phyloP scores from a whole-genome alignment of 2,113 vertebrate species.

The Macroglossus sobrinus region DNA sequence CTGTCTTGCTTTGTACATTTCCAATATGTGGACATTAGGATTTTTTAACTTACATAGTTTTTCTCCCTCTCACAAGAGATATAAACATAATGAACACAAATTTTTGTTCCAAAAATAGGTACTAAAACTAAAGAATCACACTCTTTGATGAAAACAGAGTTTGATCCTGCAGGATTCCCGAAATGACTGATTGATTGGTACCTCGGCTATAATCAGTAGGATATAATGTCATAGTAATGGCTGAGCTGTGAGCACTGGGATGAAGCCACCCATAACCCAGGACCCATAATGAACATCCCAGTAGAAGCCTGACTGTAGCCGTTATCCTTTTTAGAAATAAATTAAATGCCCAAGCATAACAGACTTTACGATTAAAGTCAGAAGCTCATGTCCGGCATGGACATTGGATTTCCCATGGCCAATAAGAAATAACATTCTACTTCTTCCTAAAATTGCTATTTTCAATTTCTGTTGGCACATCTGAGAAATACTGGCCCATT shows the following conservation, averaged over 20 bases:
- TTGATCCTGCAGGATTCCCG: not conserved
- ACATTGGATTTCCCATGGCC: slow-evolving; percentile 41
- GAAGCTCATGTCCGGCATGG: not conserved
- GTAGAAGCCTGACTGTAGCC: not conserved
- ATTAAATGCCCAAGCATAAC: slow-evolving; percentile 33
- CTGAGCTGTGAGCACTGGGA: not conserved
- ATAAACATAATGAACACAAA: not conserved
- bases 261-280: not conserved
- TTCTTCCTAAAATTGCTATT: slow-evolving; percentile 37
- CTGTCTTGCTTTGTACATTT: not conserved
- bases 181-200: slow-evolving; percentile 11
- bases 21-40: not conserved
- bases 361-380: slow-evolving; percentile 51
- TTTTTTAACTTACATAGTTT: not conserved
- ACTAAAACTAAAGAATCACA: not conserved
- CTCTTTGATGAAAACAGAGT: not conserved
- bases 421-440: slow-evolving; percentile 55
- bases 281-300: not conserved
- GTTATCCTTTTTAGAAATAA: slow-evolving; percentile 48
- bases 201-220: slow-evolving; percentile 51
- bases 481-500: slow-evolving; percentile 50
- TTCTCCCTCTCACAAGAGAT: not conserved
- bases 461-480: slow-evolving; percentile 41
- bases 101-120: not conserved
- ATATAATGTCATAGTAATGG: not conserved